Base-by-base conservation (phyloP, 2,113 vertebrate genomes). In the Aythya baeri region DNA sequence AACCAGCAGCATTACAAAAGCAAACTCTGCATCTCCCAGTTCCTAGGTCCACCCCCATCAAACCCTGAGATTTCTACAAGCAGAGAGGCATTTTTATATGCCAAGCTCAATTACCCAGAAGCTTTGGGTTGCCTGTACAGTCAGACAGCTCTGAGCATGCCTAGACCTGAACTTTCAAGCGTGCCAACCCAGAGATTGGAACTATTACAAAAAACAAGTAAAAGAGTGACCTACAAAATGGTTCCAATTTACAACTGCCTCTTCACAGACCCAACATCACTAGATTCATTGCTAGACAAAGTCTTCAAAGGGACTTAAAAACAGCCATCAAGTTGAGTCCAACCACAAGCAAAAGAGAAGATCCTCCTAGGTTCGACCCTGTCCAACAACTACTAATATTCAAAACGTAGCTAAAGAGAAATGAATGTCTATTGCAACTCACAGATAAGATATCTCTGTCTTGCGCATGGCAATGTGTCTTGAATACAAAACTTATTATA, bases 11-110 rank as follows among this genome's bases (percentile, higher is more conserved):
- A 71, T 3, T 16, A 25, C 63, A 89, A 77, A 93, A 88, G 27
- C 21, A 66, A 92, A 68, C 3, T 13, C 15, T 20, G 2, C 0
- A 0, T 41, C 31, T 63, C 31, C 29, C 27, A 55, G 0, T 62
- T 54, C 31, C 38, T 22, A 87, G 15, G 68, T 59, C 38, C 55
- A 65, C 5, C 9, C 26, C 25, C 44, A 81, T 7, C 17, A 84
- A 84, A 89, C 4, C 9, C 14, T 21, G 16, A 0, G 0, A 82
- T 68, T 86, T 73, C 65, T 63, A 44, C 9, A 43, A 34, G 43
- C 63, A 84, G 52, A 58, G 10, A 49, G 15, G 27, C 3, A 77
- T 66, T n/a, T 80, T 55, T 31, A 49, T 8, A 31, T 4, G 9
- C n/a, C 54, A 84, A 67, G 36, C 32, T 66, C 62, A 58, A 88